Evolutionary conservation across 2,797 vertebrate genomes (phyloP).

Genomic region (Aulostomus chinensis): DNA sequence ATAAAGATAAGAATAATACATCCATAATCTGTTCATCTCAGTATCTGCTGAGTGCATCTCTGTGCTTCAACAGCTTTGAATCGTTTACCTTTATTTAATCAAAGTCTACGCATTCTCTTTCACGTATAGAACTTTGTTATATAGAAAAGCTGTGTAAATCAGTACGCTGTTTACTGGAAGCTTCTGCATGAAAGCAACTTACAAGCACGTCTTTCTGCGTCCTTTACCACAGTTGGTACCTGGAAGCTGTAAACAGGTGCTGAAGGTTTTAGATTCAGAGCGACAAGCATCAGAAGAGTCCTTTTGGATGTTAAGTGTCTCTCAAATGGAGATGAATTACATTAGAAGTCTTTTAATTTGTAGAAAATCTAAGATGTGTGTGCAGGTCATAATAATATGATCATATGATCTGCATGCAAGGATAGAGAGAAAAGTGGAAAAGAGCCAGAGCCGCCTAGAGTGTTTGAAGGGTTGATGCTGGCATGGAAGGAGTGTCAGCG

Average conservation of each 20-base stretch:
- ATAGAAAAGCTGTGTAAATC: conserved; percentile 29
- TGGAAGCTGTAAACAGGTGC: too few relatives aligned
- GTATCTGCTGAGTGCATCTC: neutral
- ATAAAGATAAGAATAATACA: too few relatives aligned
- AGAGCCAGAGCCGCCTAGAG: too few relatives aligned
- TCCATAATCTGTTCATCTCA: neutral
- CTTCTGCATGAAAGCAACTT: conserved; percentile 23
- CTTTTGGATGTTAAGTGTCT: too few relatives aligned
- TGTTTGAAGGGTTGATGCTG: too few relatives aligned
- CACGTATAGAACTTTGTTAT: conserved; percentile 10
- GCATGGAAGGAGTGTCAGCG: too few relatives aligned
- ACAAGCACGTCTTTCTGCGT: conserved; percentile 11
- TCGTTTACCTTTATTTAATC: neutral
- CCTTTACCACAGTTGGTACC: conserved; percentile 61
- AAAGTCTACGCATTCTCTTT: conserved; percentile 1
- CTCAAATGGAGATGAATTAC: neutral
- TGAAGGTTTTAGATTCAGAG: conserved; percentile 27
- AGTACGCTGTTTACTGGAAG: conserved; percentile 12
- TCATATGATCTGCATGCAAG: too few relatives aligned
- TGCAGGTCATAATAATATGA: too few relatives aligned
- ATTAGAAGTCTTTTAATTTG: neutral
- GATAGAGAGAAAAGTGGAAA: too few relatives aligned
- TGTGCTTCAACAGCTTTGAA: neutral
- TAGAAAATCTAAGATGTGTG: too few relatives aligned
- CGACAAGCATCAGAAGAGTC: too few relatives aligned